These are phyloP conservation scores for Tachysurus vachellii DNA, from an alignment of 2,113 vertebrate species.

Conservation along the genomic window DNA sequence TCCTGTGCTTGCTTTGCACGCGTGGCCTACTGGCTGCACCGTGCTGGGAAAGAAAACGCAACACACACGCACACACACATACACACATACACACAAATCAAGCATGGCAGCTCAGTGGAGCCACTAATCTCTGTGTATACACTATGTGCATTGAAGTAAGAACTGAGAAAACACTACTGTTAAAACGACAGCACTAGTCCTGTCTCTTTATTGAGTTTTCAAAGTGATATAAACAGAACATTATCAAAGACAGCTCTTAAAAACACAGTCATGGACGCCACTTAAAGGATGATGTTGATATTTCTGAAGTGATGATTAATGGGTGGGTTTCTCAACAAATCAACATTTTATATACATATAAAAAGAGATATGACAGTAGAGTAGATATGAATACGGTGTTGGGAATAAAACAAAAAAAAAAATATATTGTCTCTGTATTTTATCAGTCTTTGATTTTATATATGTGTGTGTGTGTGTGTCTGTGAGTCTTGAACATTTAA, in stretches of 20 bases:
- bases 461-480: too few species aligned
- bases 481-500: slow-evolving; percentile 35
- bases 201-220: not conserved
- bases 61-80: slow-evolving; percentile 50
- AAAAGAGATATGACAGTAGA: not conserved
- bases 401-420: not conserved
- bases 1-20: slow-evolving; percentile 72
- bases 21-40: slow-evolving; percentile 67
- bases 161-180: slow-evolving; percentile 4
- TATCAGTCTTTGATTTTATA: not conserved
- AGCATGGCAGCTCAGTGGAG: slow-evolving; percentile 52
- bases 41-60: slow-evolving; percentile 46
- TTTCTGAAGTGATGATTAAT: not conserved
- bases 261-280: not conserved
- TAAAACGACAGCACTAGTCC: not conserved
- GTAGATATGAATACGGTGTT: not conserved
- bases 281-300: not conserved
- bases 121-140: slow-evolving; percentile 40
- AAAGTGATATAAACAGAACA: not conserved
- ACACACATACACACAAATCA: slow-evolving; percentile 44
- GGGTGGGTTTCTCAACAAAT: not conserved
- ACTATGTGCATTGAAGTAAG: slow-evolving; percentile 23
- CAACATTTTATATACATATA: too few species aligned
- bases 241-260: slow-evolving; percentile 9
- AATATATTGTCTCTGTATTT: not conserved